A percentile compares a stretch with the other conserved stretches of the same genome.
Evolutionary conservation across 2,113 vertebrate species (phyloP).

Genomic region (Piaya cayana): DNA sequence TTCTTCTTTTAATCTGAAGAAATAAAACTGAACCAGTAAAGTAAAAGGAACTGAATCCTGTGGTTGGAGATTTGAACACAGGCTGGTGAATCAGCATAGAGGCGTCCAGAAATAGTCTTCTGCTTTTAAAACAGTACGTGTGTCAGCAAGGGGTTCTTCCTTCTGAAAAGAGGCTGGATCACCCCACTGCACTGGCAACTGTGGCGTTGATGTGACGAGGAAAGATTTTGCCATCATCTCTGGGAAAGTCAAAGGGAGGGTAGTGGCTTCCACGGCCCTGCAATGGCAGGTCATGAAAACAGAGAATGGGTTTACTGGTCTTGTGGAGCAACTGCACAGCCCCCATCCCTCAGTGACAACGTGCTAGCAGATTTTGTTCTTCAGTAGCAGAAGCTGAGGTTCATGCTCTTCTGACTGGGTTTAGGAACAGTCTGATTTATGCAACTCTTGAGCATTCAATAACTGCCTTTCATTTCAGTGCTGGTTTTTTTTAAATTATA

Average conservation of each 20-base stretch:
- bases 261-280: neutral
- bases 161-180: neutral
- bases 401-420: neutral
- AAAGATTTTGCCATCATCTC: neutral
- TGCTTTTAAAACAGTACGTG: neutral
- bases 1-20: constrained; percentile 41
- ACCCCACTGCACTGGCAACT: fast-evolving
- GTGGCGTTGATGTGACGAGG: fast-evolving
- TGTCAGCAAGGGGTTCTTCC: constrained; percentile 16
- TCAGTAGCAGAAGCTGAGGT: neutral
- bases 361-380: neutral
- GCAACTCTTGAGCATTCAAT: neutral
- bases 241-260: neutral
- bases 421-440: neutral
- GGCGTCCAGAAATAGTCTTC: constrained; percentile 37
- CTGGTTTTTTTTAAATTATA: neutral
- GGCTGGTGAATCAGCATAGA: constrained; percentile 16
- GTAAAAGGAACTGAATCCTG: constrained; percentile 54
- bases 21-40: constrained; percentile 30
- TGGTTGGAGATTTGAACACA: neutral
- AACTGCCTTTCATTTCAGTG: neutral
- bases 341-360: neutral
- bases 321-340: neutral
- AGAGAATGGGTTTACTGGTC: neutral
- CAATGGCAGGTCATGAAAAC: neutral